Base-by-base conservation (phyloP, 2,113 vertebrate species). In the Eidolon helvum region DNA sequence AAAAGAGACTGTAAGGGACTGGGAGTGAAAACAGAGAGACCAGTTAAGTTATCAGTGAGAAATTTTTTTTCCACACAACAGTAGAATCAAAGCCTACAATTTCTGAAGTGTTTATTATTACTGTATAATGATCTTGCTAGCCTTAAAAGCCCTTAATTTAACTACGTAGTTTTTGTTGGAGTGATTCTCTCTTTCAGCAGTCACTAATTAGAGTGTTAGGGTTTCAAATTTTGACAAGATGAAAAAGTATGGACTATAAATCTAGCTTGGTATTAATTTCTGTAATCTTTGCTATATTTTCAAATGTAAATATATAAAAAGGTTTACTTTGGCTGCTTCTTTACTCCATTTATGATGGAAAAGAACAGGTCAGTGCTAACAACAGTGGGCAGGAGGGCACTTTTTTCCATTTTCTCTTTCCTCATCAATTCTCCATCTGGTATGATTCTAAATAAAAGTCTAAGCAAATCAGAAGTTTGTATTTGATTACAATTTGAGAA, bases 401-500 rank as follows among this genome's bases (percentile, higher is more conserved):
- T 95, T 90, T 68, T 16, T 89, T 94, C 24, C 6, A 0, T 92
- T 83, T 14, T 55, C 33, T 95, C 15, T 71, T 97, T 48, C 75
- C 61, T 30, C 28, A 57, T 77, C 55, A 86, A 55, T 66, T 65
- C 10, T 87, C 85, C 18, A 19, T 90, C 40, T 87, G 38, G 45
- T 94, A 55, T 87, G 69, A 92, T 74, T 82, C 10, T 89, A 71
- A 96, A 68, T 93, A 63, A 95, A 96, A 85, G 22, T 45, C 26
- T 45, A 68, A 95, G 78, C 33, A 85, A 72, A 96, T 94, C 53
- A 82, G 75, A 91, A 96, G 43, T 85, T 93, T 68, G 30, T 87
- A 53, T 92, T 94, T 96, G 40, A 77, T 65, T 91, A 53, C 14
- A 88, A 19, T 75, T 84, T 91, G 72, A 97, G 40, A 97, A 90